Conservation (phyloP, 2,113 vertebrate genomes). For the Tupaia tana region DNA sequence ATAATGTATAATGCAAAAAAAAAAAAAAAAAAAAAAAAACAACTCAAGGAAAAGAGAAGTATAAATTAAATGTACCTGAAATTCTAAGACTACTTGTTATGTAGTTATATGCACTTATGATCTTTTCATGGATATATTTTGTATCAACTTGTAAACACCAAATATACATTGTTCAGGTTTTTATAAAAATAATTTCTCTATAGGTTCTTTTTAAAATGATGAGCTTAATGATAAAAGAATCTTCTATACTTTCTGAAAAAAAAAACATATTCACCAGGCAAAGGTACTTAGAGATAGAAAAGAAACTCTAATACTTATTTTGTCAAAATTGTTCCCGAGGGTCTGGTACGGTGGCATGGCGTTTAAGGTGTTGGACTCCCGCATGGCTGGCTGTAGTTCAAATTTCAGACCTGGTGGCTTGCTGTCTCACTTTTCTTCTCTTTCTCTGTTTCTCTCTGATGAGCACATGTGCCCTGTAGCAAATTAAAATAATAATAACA, state of each 20-base stretch:
- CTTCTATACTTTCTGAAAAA: slow-evolving; percentile 63
- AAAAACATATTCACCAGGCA: slow-evolving; percentile 70
- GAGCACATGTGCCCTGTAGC: too few relatives aligned
- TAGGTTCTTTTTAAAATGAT: slow-evolving; percentile 73
- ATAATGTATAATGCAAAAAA: neutral
- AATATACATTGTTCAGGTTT: slow-evolving; percentile 55
- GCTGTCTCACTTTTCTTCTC: too few relatives aligned
- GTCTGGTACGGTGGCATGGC: too few relatives aligned
- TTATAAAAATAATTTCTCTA: neutral
- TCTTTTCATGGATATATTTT: neutral
- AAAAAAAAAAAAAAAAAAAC: neutral
- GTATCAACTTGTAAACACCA: slow-evolving; percentile 27
- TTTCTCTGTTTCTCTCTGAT: too few relatives aligned
- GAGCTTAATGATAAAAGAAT: slow-evolving; percentile 63
- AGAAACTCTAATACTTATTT: neutral
- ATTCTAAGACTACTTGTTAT: neutral
- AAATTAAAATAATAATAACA: too few relatives aligned
- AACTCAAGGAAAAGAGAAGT: neutral
- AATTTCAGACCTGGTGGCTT: too few relatives aligned
- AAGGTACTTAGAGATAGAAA: slow-evolving; percentile 55
- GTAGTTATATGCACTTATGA: neutral
- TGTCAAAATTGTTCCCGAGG: slow-evolving; percentile 50
- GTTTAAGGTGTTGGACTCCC: too few relatives aligned
- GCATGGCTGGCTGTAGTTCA: too few relatives aligned
- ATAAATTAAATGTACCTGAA: neutral